Conservation (phyloP, 1,140 invertebrate genomes). For the Ylistrum balloti region DNA sequence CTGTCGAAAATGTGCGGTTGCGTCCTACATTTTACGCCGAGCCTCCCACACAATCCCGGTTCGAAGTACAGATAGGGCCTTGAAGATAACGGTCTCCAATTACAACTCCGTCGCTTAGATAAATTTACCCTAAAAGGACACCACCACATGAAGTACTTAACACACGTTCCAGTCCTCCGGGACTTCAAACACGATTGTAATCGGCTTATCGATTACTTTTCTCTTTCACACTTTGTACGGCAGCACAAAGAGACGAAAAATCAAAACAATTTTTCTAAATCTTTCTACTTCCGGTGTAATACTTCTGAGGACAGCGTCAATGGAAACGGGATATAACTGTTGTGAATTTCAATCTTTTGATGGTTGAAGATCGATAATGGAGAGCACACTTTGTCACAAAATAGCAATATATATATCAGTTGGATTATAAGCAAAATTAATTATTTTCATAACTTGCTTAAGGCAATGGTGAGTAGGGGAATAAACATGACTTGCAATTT, state of each 20-base stretch:
- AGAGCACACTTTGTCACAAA: too few species aligned
- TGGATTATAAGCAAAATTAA: too few species aligned
- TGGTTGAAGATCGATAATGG: too few species aligned
- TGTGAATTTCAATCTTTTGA: too few species aligned
- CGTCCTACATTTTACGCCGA: not conserved
- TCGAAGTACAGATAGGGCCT: not conserved
- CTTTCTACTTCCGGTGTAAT: not conserved
- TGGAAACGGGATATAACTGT: too few species aligned
- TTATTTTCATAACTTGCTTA: too few species aligned
- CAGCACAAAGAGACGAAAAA: not conserved
- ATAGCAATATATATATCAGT: too few species aligned
- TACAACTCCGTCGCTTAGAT: not conserved
- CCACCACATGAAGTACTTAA: not conserved
- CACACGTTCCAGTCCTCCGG: not conserved
- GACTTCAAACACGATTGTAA: conserved; percentile 25
- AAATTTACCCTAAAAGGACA: not conserved
- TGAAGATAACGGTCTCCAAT: not conserved
- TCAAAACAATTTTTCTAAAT: not conserved
- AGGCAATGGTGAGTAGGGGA: too few species aligned
- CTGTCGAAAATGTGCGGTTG: not conserved
- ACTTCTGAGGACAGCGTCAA: too few species aligned
- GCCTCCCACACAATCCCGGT: not conserved
- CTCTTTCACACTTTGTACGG: not conserved
- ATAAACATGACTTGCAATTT: too few species aligned
- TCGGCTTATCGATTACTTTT: conserved; percentile 10